Conservation (phyloP, 37 sponge, comb jelly and placozoan species). For the Diacarnus erythraeanus region DNA sequence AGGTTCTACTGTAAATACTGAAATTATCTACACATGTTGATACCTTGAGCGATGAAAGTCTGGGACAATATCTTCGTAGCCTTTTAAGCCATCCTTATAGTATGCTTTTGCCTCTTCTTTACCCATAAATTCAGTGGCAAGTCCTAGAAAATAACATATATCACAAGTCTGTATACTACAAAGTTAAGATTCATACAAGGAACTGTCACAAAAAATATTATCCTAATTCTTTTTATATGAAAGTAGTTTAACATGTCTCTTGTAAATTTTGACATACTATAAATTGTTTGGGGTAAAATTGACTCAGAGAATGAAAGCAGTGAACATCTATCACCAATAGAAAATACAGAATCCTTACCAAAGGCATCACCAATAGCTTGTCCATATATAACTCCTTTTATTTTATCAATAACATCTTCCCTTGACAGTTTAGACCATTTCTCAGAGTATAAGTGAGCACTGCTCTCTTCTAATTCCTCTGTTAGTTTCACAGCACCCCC, state of each 20-base stretch:
- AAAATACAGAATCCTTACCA: slow-evolving; percentile 35
- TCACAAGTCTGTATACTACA: not conserved
- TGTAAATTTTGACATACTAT: no score
- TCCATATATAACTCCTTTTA: slow-evolving; percentile 88
- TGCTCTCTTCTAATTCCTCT: not conserved
- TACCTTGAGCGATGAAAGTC: slow-evolving; percentile 89
- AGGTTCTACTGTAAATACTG: no score
- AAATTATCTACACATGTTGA: not conserved
- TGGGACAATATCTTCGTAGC: slow-evolving; percentile 62
- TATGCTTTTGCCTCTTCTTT: slow-evolving; percentile 57
- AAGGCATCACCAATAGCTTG: slow-evolving; percentile 94
- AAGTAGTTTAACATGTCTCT: no score
- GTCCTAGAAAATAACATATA: slow-evolving; percentile 43
- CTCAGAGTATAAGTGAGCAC: slow-evolving; percentile 29
- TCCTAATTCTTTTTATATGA: no score
- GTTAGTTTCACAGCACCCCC: not conserved
- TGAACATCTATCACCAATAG: no score
- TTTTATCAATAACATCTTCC: slow-evolving; percentile 75
- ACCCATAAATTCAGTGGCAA: slow-evolving; percentile 89
- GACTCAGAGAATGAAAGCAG: not conserved
- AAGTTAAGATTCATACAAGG: not conserved
- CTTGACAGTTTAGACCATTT: slow-evolving; percentile 66
- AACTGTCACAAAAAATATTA: not conserved
- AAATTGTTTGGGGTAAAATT: no score
- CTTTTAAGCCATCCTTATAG: slow-evolving; percentile 45